A percentile compares a stretch with the other conserved stretches of the same genome.
phyloP scores from a whole-genome alignment of 2,113 vertebrate species.

The Psilopogon haemacephalus region DNA sequence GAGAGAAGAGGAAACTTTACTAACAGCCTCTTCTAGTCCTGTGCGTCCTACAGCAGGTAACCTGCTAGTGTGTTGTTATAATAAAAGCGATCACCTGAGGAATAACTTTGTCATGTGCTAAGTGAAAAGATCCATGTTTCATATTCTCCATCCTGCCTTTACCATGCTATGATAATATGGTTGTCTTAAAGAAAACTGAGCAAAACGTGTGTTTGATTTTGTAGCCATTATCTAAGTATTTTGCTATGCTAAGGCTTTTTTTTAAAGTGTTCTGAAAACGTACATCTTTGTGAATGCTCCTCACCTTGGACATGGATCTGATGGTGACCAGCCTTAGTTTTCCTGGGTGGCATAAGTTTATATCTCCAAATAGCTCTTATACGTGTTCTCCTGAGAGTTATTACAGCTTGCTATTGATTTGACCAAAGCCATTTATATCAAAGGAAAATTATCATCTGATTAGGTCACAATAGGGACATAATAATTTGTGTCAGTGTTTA shows the following conservation, averaged over 20 bases:
- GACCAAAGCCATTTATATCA: neutral
- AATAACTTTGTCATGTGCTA: neutral
- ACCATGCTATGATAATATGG: neutral
- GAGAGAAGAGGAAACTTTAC: neutral
- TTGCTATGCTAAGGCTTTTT: neutral
- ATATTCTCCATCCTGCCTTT: neutral
- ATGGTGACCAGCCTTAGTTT: neutral
- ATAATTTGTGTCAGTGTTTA: neutral
- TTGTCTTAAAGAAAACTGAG: neutral
- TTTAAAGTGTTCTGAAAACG: neutral
- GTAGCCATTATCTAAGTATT: neutral
- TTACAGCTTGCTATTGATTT: neutral
- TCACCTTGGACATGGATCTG: neutral
- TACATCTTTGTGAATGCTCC: neutral
- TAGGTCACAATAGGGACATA: neutral
- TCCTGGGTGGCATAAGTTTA: neutral
- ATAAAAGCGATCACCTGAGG: neutral
- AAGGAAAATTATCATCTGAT: neutral
- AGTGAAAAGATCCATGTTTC: neutral
- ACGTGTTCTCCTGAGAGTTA: neutral
- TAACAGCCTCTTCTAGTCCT: neutral
- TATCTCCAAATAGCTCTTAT: neutral
- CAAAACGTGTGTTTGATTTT: neutral
- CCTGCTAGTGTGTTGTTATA: neutral
- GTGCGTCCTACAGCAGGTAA: neutral